Base-by-base conservation (phyloP, 2,113 vertebrate species). In the Notothenia rossii region DNA sequence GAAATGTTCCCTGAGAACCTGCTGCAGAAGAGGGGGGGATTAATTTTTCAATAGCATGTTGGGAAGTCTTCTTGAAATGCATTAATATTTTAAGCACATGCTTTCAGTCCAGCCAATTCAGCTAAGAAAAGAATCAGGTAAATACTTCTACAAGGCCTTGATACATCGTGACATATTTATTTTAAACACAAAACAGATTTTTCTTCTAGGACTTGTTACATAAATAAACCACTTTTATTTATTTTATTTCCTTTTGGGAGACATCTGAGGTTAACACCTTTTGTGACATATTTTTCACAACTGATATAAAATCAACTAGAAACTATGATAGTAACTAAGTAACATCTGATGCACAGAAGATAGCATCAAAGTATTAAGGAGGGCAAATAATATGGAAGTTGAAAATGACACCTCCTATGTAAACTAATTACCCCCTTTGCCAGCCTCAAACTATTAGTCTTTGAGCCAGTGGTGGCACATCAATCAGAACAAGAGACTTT, bases 1-100 rank as follows among this genome's bases (percentile, higher is more conserved):
- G 20, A 78, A 56, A 25, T 68, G 45, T 4, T 79, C 66, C 63
- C 73, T 18, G 53, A 15, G 55, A 61, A 72, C 43, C 72, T 72
- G 67, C 84, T 59, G 81, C 51, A 65, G 77, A 83, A 50, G 33
- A n/a, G 29, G 40, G 15, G 4, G 15, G 29, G 29, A 92, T 90
- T 15, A n/a, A 87, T 92, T 65, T 93, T 92, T 89, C 81, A 94
- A 33, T 64, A 86, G 63, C 75, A 76, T 74, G 72, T 88, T 77
- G 75, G 58, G 29, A 79, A 66, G 67, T 73, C 66, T 86, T 49
- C 68, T 59, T 65, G 43, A 49, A 65, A 29, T 7, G 7, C 65
- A 60, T 94, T 63, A 87, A 90, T 93, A 84, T 88, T 92, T 87
- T 11, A 93, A 72, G 66, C 17, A 60, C 66, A 75, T 65, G 79